Evolutionary conservation across 2,797 vertebrate genomes (phyloP).

Genomic region (Cossypha polioptera): DNA sequence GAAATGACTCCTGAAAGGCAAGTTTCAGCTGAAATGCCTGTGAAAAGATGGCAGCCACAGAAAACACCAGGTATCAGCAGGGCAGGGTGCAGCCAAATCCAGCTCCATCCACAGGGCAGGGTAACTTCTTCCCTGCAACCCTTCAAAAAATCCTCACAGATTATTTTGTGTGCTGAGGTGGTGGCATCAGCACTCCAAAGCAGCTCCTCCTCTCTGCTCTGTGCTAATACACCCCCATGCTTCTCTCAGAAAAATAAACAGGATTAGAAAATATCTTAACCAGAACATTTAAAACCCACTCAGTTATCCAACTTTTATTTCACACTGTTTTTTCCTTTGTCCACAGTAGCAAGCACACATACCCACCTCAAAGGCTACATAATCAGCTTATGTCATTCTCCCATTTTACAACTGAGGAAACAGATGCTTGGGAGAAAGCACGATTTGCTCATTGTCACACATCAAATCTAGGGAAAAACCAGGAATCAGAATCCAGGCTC

Average conservation of each 20-base stretch:
- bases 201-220: slow-evolving; percentile 24
- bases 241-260: slow-evolving; percentile 30
- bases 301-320: slow-evolving; percentile 24
- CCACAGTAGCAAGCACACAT: slow-evolving; percentile 15
- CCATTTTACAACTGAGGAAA: slow-evolving; percentile 61
- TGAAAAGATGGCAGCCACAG: neutral
- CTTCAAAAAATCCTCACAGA: neutral
- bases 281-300: slow-evolving; percentile 1
- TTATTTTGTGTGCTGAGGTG: neutral
- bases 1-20: neutral
- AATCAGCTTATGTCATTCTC: slow-evolving; percentile 61
- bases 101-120: neutral
- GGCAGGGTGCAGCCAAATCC: neutral
- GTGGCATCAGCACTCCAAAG: neutral
- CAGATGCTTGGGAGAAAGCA: slow-evolving; percentile 62
- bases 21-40: neutral
- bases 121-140: neutral
- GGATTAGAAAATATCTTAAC: slow-evolving; percentile 37
- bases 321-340: slow-evolving; percentile 14
- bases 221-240: slow-evolving; percentile 21
- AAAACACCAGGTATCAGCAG: neutral
- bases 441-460: slow-evolving; percentile 37
- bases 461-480: slow-evolving; percentile 58
- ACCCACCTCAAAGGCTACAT: slow-evolving; percentile 40
- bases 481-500: slow-evolving; percentile 39